Evolutionary conservation across 2,113 vertebrate species (phyloP).

Genomic region (Rhabdornis inornatus): DNA sequence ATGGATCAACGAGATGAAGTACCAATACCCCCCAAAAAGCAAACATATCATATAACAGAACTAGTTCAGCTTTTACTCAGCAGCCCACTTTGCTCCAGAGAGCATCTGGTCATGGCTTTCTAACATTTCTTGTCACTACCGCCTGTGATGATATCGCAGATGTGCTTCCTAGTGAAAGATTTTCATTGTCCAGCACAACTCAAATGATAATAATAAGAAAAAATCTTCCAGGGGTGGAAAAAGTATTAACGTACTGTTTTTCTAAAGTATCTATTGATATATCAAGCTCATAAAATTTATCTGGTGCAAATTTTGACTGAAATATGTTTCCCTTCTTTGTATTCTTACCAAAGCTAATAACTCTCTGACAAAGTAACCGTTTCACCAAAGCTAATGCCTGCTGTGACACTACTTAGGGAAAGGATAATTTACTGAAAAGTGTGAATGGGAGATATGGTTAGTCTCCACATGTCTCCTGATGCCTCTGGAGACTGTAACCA

Average conservation of each 20-base stretch:
- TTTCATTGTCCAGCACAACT: not conserved
- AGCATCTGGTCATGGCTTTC: not conserved
- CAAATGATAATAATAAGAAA: not conserved
- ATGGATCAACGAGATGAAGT: not conserved
- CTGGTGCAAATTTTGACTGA: not conserved
- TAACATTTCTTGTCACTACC: not conserved
- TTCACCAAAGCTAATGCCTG: not conserved
- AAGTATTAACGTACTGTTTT: not conserved
- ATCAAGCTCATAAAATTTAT: not conserved
- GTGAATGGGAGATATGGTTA: not conserved
- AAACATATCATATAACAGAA: not conserved
- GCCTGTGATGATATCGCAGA: not conserved
- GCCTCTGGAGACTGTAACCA: not conserved
- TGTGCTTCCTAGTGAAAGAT: not conserved
- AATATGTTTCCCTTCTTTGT: not conserved
- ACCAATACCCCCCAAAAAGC: not conserved
- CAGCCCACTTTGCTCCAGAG: not conserved
- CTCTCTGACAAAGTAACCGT: not conserved
- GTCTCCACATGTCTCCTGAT: not conserved
- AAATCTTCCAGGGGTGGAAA: not conserved
- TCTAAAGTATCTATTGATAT: not conserved
- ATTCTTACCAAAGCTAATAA: not conserved
- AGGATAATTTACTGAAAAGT: not conserved
- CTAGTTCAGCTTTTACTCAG: not conserved
- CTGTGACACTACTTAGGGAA: not conserved